Evolutionary conservation across 1,140 invertebrate species (phyloP).

Genomic region (Eumaeus atala): DNA sequence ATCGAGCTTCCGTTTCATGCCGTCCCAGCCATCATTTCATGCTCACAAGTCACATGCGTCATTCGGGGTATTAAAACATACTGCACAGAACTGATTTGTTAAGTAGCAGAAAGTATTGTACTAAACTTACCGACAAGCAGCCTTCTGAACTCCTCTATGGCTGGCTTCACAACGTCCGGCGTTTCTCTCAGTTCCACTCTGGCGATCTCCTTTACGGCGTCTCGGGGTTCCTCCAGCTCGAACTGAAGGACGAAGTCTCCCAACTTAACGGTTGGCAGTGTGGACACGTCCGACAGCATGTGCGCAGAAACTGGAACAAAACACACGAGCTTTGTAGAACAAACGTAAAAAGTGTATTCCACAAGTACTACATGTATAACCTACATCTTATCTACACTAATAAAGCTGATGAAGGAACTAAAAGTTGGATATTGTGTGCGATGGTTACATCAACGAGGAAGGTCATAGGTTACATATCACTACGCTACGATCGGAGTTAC

Average conservation of each 20-base stretch:
- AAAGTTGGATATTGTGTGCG: too few species aligned
- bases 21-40: too few species aligned
- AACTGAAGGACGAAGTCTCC: slow-evolving; percentile 81
- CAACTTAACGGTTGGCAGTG: slow-evolving; percentile 79
- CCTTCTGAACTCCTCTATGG: slow-evolving; percentile 77
- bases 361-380: too few species aligned
- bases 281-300: slow-evolving; percentile 80
- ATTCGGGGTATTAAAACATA: not conserved
- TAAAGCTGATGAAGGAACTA: too few species aligned
- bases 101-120: not conserved
- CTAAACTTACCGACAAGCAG: slow-evolving; percentile 78
- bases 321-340: not conserved
- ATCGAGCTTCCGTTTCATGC: too few species aligned
- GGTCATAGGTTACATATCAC: too few species aligned
- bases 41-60: too few species aligned
- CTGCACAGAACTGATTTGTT: not conserved
- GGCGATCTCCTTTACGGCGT: slow-evolving; percentile 81
- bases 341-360: too few species aligned
- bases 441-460: too few species aligned
- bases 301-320: slow-evolving; percentile 75
- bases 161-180: slow-evolving; percentile 78
- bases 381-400: too few species aligned
- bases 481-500: too few species aligned
- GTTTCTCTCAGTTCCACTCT: slow-evolving; percentile 82
- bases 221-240: slow-evolving; percentile 78